These are phyloP conservation scores for Halcyon smyrnensis DNA, from an alignment of 2,797 vertebrate species.

Conservation along the genomic window DNA sequence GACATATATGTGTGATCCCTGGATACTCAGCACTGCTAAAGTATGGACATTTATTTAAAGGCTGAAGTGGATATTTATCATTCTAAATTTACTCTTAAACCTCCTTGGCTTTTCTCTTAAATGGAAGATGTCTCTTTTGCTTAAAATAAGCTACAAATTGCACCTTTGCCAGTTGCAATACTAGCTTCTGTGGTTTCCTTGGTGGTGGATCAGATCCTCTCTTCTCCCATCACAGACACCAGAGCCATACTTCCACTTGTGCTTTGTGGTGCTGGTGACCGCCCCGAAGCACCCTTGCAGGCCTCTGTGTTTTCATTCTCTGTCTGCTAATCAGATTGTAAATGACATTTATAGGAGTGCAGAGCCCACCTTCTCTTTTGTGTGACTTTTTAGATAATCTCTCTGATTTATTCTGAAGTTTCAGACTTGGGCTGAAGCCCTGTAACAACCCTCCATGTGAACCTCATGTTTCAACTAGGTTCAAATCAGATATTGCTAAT, in stretches of 20 bases:
- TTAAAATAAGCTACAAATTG: neutral
- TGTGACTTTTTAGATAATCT: conserved; percentile 5
- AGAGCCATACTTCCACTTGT: neutral
- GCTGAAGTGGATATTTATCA: neutral
- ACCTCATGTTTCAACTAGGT: neutral
- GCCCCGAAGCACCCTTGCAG: neutral
- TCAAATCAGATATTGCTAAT: neutral
- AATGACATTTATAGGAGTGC: neutral
- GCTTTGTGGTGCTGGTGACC: neutral
- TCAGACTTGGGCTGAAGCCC: neutral
- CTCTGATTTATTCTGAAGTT: conserved; percentile 36
- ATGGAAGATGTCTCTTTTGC: neutral
- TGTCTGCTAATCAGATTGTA: neutral
- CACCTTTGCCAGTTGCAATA: neutral
- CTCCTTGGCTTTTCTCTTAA: conserved; percentile 35
- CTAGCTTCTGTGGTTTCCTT: conserved; percentile 51
- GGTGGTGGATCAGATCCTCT: neutral
- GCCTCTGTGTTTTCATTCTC: neutral
- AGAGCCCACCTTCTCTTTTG: neutral
- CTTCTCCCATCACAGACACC: neutral
- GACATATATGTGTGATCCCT: neutral
- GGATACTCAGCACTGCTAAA: neutral
- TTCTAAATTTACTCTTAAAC: neutral
- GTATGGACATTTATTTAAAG: neutral
- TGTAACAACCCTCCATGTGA: neutral